phyloP scores from a whole-genome alignment of 2,888 invertebrate species.

The Hyposoter dolosus region DNA sequence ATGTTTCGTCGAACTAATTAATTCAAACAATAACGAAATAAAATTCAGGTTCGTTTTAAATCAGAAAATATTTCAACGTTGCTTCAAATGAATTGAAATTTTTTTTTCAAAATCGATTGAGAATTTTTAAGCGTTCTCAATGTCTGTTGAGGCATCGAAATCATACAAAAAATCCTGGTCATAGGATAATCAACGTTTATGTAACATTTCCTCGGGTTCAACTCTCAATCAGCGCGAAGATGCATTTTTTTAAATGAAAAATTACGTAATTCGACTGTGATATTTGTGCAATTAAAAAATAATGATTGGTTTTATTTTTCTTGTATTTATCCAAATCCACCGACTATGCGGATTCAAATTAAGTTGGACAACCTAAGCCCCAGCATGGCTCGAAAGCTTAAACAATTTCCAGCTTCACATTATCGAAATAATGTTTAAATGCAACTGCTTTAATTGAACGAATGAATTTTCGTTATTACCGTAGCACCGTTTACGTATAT shows the following conservation, averaged over 20 bases:
- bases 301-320: background rate
- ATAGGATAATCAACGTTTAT: background rate
- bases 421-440: background rate
- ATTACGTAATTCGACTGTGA: background rate
- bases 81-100: background rate
- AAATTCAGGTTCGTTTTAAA: background rate
- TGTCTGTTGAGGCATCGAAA: background rate
- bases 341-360: background rate
- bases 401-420: background rate
- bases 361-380: background rate
- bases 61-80: background rate
- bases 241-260: background rate
- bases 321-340: background rate
- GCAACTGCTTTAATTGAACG: background rate
- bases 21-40: background rate
- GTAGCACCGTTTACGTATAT: background rate
- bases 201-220: background rate
- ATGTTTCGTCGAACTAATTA: background rate
- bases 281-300: background rate
- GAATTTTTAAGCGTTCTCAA: background rate
- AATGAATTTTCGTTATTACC: background rate
- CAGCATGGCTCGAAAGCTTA: background rate
- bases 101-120: background rate
- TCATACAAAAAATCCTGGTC: background rate
- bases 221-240: background rate